Percentiles rank a stretch among this genome's conserved stretches.
Evolutionary conservation across 2,888 invertebrate species (phyloP).

Genomic region (Nephrocerus scutellatus): DNA sequence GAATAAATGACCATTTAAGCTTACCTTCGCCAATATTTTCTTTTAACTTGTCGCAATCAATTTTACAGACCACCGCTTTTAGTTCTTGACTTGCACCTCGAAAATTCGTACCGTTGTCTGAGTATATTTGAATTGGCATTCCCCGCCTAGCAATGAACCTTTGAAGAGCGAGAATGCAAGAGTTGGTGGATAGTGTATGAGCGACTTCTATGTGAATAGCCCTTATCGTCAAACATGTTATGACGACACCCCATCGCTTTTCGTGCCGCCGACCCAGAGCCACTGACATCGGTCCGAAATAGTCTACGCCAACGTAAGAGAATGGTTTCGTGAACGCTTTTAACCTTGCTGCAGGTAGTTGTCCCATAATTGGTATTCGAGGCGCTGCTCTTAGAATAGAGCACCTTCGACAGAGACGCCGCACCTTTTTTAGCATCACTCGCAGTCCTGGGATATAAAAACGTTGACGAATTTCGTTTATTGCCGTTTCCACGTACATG

Average conservation of each 20-base stretch:
- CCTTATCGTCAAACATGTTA: conserved; percentile 17
- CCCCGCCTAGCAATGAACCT: conserved; percentile 12
- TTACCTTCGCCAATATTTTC: conserved; percentile 2
- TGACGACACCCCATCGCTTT: conserved; percentile 15
- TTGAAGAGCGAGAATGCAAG: conserved; percentile 12
- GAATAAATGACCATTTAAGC: conserved; percentile 24
- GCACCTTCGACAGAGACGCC: conserved; percentile 3
- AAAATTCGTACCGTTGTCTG: conserved; percentile 16
- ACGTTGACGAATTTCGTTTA: conserved; percentile 14
- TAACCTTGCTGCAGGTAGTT: conserved; percentile 7
- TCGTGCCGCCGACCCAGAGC: conserved; percentile 7
- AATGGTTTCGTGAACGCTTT: conserved; percentile 9
- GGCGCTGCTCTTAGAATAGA: conserved; percentile 6
- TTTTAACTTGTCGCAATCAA: conserved; percentile 5
- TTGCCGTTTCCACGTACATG: conserved; percentile 17
- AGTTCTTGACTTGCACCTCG: conserved; percentile 6
- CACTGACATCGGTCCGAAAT: conserved; percentile 9
- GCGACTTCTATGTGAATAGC: conserved; percentile 15
- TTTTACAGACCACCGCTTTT: conserved; percentile 1
- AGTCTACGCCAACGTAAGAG: conserved; percentile 12
- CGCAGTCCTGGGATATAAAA: conserved; percentile 7
- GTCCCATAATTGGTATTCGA: conserved; percentile 6
- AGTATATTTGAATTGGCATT: conserved; percentile 7
- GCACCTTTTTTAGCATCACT: not conserved
- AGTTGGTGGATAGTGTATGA: conserved; percentile 6